phyloP scores from a whole-genome alignment of 1,140 invertebrate species.

The Platorchestia sp. region DNA sequence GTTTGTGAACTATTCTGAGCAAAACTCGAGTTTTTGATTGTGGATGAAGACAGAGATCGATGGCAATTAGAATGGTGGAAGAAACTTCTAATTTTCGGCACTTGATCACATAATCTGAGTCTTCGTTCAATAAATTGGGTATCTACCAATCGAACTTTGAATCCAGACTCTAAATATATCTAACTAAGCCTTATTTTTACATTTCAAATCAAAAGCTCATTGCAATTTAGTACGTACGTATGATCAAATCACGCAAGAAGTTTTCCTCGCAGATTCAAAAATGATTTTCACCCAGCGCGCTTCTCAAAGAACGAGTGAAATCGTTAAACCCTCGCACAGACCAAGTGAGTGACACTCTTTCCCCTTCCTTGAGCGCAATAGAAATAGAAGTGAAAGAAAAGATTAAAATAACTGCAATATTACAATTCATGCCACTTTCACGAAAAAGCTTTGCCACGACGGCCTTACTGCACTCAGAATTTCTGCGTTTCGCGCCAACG shows the following conservation, averaged over 20 bases:
- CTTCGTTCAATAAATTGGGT: neutral
- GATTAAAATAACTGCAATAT: neutral
- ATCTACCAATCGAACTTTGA: neutral
- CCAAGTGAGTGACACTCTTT: neutral
- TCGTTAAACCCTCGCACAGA: neutral
- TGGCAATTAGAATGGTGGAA: neutral
- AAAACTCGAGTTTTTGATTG: neutral
- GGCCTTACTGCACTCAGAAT: neutral
- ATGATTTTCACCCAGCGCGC: neutral
- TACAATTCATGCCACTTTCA: neutral
- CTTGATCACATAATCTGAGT: neutral
- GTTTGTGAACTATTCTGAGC: constrained; percentile 7
- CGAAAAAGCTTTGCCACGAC: neutral
- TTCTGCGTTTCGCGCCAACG: no score
- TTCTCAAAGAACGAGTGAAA: neutral
- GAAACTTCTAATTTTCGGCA: neutral
- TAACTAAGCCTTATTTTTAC: neutral
- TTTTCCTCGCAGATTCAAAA: neutral
- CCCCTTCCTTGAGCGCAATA: neutral
- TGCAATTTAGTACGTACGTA: neutral
- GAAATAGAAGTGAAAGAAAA: neutral
- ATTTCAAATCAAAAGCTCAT: neutral
- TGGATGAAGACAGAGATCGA: neutral
- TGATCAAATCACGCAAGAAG: neutral
- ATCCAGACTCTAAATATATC: neutral